Evolutionary conservation across 2,797 vertebrate species (phyloP), one percentile per base, ranked within the genome.

Genomic region (Microctenopoma steveboyesi): DNA sequence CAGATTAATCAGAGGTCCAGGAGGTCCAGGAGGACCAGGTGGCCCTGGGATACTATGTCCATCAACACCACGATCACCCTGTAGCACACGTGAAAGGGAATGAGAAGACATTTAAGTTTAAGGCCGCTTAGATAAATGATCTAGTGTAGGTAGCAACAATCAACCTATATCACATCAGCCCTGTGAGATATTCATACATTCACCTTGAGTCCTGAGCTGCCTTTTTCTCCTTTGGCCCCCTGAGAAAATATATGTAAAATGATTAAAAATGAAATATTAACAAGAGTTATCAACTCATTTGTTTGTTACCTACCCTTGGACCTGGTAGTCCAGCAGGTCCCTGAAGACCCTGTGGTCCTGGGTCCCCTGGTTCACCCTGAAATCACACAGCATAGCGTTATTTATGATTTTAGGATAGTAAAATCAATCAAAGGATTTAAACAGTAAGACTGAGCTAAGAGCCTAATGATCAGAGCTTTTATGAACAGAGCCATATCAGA

Each of bases 11-110:
- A n/a, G 18, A 7, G 85, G 67, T 60, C 96, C 96, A 1, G 95
- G 94, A 40, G 92, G 94, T 15, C 97, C 97, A 3, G 95, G 95
- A 13, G 91, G 95, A 11, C 96, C 96, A 0, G 94, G 95, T 0
- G 88, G 94, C 54, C 97, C 97, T 62, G 86, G 62, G 18, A 94
- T 82, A 72, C 88, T 92, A 46, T 62, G 69, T 69, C 96, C 97
- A 3, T 96, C 90, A 66, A 64, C 52, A 8, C 97, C 97, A 67
- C 74, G 85, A 59, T 96, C 95, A 18, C 97, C 97, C 97, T 98
- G 73, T 69, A 82, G 63, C 9, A 86, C 12, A 61, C 65, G 62
- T 10, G 9, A 9, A 2, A 8, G 7, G 18, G 13, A 54, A 5
- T 43, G 5, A 11, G 30, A 14, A 18, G 25, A 37, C 1, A 1